Conservation (phyloP, 1,140 invertebrate genomes). For the Drosophila subobscura region DNA sequence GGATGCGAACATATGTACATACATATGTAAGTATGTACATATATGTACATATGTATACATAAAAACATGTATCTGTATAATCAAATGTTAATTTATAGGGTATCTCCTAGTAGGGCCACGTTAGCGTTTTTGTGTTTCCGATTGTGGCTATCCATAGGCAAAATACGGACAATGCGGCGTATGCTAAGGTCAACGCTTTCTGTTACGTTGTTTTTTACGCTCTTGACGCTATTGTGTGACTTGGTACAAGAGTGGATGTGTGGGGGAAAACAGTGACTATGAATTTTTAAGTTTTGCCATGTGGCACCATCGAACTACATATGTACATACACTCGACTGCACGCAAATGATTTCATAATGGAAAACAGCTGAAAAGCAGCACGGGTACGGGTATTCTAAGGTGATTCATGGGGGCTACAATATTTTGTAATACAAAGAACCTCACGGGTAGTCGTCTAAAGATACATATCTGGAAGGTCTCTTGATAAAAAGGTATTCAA, state of each 20-base stretch:
- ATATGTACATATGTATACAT: no score
- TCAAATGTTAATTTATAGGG: constrained; percentile 5
- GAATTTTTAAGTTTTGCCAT: constrained; percentile 60
- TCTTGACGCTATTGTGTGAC: constrained; percentile 58
- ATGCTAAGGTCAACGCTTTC: constrained; percentile 78
- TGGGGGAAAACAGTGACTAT: constrained; percentile 70
- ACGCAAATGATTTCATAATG: constrained; percentile 69
- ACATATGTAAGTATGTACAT: no score
- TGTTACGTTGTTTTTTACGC: constrained; percentile 70
- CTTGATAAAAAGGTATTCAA: constrained; percentile 60
- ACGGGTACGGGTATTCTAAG: constrained; percentile 2
- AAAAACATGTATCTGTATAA: no score
- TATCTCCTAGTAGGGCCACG: constrained; percentile 20
- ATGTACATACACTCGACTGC: constrained; percentile 49
- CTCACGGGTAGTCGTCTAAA: constrained; percentile 3
- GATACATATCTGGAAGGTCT: constrained; percentile 45
- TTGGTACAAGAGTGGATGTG: not conserved
- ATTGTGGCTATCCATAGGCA: constrained; percentile 58
- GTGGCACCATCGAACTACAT: constrained; percentile 46
- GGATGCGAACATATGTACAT: no score
- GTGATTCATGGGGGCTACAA: constrained; percentile 48
- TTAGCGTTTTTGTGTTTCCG: constrained; percentile 1
- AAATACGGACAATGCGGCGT: constrained; percentile 71
- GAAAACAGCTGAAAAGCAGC: constrained; percentile 14
- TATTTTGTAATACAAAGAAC: constrained; percentile 47